Evolutionary conservation across 1,140 invertebrate species (phyloP), one percentile per base, ranked within the genome.

Genomic region (Drosophila azteca): DNA sequence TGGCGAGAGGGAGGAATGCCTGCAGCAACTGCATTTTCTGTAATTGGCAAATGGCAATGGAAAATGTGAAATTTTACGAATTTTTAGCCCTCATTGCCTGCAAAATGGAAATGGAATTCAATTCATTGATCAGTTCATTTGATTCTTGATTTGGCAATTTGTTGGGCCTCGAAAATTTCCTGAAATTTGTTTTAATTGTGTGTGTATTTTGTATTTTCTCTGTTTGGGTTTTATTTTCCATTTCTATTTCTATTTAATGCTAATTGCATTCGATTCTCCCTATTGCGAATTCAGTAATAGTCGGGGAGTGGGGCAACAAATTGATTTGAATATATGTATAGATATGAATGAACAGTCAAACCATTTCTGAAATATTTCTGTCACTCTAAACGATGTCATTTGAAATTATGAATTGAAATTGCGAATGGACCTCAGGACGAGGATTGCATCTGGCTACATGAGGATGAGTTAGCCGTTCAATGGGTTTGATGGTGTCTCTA

Each of bases 101-200:
- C 4, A 1, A 15, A n/a, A n/a, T n/a, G n/a, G n/a, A n/a, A n/a
- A 20, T 65, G 64, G 64, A 77, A 67, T 79, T 73, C 49, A 84
- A 79, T 73, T 67, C 59, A 54, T 65, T 85, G 75, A 85, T 69
- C 81, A 77, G 73, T 80, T 85, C 77, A 80, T 84, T 84, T 84
- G 70, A 85, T 79, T 85, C 66, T 68, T 77, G 64, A 58, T 59
- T 74, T 49, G 43, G 22, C 60, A 49, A 73, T 58, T 78, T 81
- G 58, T 11, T 22, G 67, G 35, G 22, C 39, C 35, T 73, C 81
- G 73, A 51, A 68, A 77, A 68, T 4, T 39, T 11, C 3, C 66
- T 26, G 24, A 58, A 71, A 59, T 66, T 61, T 49, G 43, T 57
- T 62, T 60, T 62, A 75, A 66, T 71, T 79, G 31, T 57, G 48